Percentiles rank a stretch among this genome's conserved stretches.
These are phyloP conservation scores for Drosophila gunungcola DNA, from an alignment of 1,140 invertebrate genomes.

Conservation along the genomic window DNA sequence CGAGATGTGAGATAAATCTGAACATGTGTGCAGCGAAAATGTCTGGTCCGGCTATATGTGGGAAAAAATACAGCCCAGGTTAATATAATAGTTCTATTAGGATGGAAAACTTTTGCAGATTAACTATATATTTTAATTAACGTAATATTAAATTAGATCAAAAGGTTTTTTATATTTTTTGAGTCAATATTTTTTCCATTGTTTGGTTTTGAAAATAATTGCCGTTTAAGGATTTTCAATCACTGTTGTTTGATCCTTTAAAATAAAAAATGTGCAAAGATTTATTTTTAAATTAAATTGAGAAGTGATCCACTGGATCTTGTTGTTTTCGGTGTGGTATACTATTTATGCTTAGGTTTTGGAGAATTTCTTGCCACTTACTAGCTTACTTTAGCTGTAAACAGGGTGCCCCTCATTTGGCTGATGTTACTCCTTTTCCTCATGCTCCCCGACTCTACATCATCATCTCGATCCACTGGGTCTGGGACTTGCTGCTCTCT, in stretches of 20 bases:
- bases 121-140: no score
- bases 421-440: constrained; percentile 36
- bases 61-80: constrained; percentile 46
- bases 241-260: no score
- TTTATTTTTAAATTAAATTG: no score
- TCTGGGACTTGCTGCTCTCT: constrained; percentile 75
- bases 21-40: constrained; percentile 49
- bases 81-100: constrained; percentile 5
- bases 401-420: constrained; percentile 11
- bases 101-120: no score
- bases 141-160: no score
- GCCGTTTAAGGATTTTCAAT: no score
- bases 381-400: background rate
- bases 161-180: no score
- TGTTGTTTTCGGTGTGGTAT: no score
- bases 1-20: constrained; percentile 72
- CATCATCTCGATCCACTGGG: constrained; percentile 16
- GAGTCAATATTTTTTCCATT: no score
- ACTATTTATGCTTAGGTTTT: background rate
- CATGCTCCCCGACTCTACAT: background rate
- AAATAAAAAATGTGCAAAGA: no score
- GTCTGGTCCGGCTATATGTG: constrained; percentile 33
- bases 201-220: no score
- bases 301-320: no score
- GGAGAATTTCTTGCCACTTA: background rate